phyloP scores from a whole-genome alignment of 2,113 vertebrate species.

The Centropristis striata region DNA sequence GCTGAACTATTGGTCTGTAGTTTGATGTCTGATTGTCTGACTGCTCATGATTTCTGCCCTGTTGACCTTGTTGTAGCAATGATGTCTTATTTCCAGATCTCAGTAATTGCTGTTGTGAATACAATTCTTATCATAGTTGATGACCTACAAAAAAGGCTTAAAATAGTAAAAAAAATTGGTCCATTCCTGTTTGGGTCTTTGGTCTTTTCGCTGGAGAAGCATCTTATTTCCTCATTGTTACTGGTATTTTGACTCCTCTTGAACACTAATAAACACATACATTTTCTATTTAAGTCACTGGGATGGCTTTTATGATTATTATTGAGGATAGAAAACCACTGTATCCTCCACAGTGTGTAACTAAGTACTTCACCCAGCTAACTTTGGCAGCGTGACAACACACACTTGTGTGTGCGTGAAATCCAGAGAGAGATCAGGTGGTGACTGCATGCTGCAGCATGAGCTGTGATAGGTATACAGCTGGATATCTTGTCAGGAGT shows the following conservation, averaged over 20 bases:
- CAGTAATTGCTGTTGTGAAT: background rate
- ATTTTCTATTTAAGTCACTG: background rate
- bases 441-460: conserved; percentile 1
- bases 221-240: background rate
- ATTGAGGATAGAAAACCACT: conserved; percentile 1
- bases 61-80: background rate
- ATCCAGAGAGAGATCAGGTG: background rate
- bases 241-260: background rate
- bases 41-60: background rate
- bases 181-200: background rate
- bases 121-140: background rate
- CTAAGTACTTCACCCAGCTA: conserved; percentile 19
- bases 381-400: conserved; percentile 12
- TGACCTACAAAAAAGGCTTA: background rate
- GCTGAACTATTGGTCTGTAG: background rate
- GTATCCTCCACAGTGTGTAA: background rate
- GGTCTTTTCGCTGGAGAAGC: background rate
- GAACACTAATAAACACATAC: background rate
- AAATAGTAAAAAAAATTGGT: background rate
- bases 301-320: no score
- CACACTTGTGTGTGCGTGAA: background rate
- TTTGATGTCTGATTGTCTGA: background rate
- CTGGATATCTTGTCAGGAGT: conserved; percentile 13
- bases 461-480: conserved; percentile 12
- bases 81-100: background rate